These are phyloP conservation scores for Formica exsecta DNA, from an alignment of 1,140 invertebrate species.

Conservation along the genomic window DNA sequence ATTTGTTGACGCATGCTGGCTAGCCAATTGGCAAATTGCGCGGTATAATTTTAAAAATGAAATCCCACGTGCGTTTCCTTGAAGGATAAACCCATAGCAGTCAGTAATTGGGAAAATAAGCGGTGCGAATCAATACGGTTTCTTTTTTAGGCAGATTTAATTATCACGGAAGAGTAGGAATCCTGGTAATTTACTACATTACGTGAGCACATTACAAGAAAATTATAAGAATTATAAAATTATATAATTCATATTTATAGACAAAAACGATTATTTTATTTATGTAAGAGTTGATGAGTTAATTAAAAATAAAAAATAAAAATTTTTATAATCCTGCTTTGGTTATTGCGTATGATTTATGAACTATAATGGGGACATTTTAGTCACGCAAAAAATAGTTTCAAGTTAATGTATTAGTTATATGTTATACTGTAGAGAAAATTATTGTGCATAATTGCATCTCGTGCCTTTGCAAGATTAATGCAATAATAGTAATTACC, in stretches of 20 bases:
- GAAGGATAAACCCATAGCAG: neutral
- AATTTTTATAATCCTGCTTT: too few relatives aligned
- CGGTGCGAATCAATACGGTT: neutral
- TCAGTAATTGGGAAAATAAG: neutral
- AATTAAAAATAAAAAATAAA: too few relatives aligned
- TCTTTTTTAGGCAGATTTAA: neutral
- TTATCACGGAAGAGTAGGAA: neutral
- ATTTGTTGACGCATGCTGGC: neutral
- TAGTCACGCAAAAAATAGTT: neutral
- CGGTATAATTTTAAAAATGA: conserved; percentile 16
- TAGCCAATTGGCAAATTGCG: neutral
- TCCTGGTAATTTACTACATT: too few relatives aligned
- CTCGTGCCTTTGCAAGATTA: neutral
- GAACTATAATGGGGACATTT: neutral
- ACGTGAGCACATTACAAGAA: neutral
- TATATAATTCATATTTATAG: neutral
- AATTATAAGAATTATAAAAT: neutral
- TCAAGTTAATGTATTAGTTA: neutral
- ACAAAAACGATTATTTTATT: too few relatives aligned
- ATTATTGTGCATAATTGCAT: neutral
- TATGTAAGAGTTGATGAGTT: too few relatives aligned
- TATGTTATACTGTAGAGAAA: neutral
- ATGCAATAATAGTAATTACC: neutral
- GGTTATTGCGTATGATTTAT: neutral
- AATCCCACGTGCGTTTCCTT: neutral